Base-by-base conservation (phyloP, 2,113 vertebrate genomes). In the Macquaria ambigua region DNA sequence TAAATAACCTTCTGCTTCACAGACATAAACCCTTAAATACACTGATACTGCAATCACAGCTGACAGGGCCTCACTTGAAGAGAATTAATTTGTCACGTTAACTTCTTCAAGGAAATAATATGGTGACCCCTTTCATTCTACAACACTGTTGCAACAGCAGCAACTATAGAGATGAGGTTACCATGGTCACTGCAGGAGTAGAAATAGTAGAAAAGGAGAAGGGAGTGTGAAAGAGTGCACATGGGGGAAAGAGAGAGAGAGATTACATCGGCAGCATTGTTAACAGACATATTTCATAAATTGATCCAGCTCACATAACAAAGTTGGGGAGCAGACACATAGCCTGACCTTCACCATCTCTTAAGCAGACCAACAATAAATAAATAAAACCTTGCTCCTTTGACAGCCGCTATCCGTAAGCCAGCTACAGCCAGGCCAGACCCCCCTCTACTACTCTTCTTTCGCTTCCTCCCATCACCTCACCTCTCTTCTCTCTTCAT, bases 201-300 rank as follows among this genome's bases (percentile, higher is more conserved):
- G 71, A 83, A 81, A 89, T 53, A 71, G 83, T 34, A 81, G 34
- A 85, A 88, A 89, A 84, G 59, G 55, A 55, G 59, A 69, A 71
- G 52, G 41, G 81, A 81, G 84, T 82, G 74, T 84, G 69, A 83
- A 80, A 70, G 52, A 87, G 61, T 74, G 81, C 37, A 71, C 8
- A 48, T 67, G 85, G 62, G 80, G 59, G 62, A 69, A 10, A 50
- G 78, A 56, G 61, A 71, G 69, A 31, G 23, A 72, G 83, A 89
- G 83, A 93, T 93, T 92, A 87, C 82, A 94, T 93, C 89, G 55
- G 88, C 90, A 88, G 89, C 87, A 93, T 94, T 95, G 95, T 95
- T 95, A 96, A 95, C 92, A 91, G 95, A 95, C 94, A 95, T 94
- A 93, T 95, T 96, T 96, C 92, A 94, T 93, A 94, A 95, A 95